phyloP scores from a whole-genome alignment of 2,113 vertebrate species.

The Pomatorhinus ruficollis region DNA sequence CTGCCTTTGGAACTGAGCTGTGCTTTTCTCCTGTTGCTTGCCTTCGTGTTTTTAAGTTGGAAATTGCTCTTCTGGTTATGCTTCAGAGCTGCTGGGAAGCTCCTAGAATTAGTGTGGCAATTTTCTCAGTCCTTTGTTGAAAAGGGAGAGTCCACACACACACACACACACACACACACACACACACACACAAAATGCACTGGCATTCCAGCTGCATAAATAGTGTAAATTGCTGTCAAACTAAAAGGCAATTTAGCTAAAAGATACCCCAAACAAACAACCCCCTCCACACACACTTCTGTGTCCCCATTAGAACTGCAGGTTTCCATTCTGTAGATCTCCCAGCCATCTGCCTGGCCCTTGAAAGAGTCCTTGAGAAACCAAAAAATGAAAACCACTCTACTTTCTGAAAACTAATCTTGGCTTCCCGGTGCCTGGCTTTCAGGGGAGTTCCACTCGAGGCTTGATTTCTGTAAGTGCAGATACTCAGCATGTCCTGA shows the following conservation, averaged over 20 bases:
- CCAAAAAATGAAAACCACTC: constrained; percentile 53
- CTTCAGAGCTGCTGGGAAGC: constrained; percentile 6
- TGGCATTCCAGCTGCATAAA: constrained; percentile 35
- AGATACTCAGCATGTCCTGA: constrained; percentile 39
- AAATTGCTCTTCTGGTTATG: not conserved
- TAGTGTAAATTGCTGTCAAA: constrained; percentile 29
- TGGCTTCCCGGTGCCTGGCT: constrained; percentile 28
- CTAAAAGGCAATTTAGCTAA: constrained; percentile 15
- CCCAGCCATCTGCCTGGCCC: constrained; percentile 45
- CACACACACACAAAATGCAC: not conserved
- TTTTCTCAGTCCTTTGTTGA: constrained; percentile 34
- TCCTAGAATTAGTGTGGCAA: not conserved
- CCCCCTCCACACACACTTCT: not conserved
- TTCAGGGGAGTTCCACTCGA: constrained; percentile 47
- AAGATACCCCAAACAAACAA: constrained; percentile 17
- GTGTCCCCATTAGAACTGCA: not conserved
- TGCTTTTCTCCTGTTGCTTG: not conserved
- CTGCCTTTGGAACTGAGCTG: rapidly evolving
- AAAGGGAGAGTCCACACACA: not conserved
- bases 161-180: not conserved
- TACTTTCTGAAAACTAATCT: constrained; percentile 60
- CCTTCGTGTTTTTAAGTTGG: not conserved
- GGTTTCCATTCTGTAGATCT: constrained; percentile 16
- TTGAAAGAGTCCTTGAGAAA: constrained; percentile 57
- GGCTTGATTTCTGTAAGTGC: constrained; percentile 49